A percentile compares a stretch with the other conserved stretches of the same genome.
Conservation (phyloP, 2,797 vertebrate species). For the Rhynchonycteris naso region DNA sequence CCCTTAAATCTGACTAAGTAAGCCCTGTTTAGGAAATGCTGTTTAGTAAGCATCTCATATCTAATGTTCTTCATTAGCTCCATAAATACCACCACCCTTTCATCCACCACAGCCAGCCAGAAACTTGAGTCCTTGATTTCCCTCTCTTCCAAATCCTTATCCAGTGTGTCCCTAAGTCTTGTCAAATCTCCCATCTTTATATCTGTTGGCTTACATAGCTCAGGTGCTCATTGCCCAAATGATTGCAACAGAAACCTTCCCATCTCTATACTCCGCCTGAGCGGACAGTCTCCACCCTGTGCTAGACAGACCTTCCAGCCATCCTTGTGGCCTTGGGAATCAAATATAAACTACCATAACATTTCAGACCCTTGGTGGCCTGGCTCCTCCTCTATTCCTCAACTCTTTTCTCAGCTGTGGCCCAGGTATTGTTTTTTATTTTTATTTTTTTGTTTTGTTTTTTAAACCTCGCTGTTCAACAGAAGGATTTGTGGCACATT, state of each 20-base stretch:
- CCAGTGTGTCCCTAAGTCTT: neutral
- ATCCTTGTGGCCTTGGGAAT: neutral
- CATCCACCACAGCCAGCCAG: neutral
- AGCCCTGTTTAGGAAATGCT: neutral
- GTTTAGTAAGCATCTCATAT: neutral
- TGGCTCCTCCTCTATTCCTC: neutral
- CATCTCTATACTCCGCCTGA: neutral
- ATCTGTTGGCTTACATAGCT: neutral
- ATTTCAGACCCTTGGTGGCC: neutral
- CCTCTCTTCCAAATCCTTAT: neutral
- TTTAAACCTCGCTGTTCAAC: neutral
- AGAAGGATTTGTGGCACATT: neutral
- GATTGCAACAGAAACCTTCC: neutral
- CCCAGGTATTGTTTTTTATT: neutral
- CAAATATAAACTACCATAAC: neutral
- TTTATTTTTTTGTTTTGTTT: neutral
- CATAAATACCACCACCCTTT: neutral
- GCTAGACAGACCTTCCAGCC: neutral
- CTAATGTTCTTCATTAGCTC: neutral
- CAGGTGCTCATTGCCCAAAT: neutral
- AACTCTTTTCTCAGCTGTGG: neutral
- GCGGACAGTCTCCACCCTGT: too few species aligned
- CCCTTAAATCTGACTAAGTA: neutral
- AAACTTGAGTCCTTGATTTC: neutral
- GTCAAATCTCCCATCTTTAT: neutral